phyloP scores from a whole-genome alignment of 1,140 invertebrate genomes.

The Musca domestica region DNA sequence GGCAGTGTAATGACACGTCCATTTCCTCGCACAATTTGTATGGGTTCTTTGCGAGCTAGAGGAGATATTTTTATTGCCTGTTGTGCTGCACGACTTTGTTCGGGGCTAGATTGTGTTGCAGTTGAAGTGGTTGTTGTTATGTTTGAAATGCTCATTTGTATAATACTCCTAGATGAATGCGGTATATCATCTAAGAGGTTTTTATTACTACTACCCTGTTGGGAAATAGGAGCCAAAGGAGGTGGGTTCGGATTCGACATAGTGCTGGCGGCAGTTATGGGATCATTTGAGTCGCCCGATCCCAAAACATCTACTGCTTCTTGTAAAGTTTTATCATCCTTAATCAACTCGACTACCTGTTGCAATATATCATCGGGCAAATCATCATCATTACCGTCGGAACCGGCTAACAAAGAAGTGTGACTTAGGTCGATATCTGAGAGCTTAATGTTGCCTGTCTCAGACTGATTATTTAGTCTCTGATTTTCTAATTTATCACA shows the following conservation, averaged over 20 bases:
- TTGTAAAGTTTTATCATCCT: conserved; percentile 65
- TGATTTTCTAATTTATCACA: background rate
- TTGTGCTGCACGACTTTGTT: background rate
- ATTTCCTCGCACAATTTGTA: conserved; percentile 68
- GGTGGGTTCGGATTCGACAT: background rate
- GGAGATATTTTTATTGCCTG: conserved; percentile 2
- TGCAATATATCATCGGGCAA: conserved; percentile 64
- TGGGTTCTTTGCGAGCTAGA: conserved; percentile 57
- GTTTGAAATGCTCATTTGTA: conserved; percentile 28
- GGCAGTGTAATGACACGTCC: conserved; percentile 72
- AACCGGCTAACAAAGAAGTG: conserved; percentile 33
- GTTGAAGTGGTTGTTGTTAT: background rate
- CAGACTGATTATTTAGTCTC: background rate
- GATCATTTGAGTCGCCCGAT: background rate
- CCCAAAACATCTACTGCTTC: conserved; percentile 62
- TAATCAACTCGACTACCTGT: conserved; percentile 65
- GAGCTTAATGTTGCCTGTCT: background rate
- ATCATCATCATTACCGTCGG: conserved; percentile 61
- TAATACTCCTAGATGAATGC: conserved; percentile 23
- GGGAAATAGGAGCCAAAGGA: background rate
- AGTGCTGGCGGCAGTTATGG: background rate
- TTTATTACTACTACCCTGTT: background rate
- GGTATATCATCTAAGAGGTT: background rate
- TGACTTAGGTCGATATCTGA: conserved; percentile 35
- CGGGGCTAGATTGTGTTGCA: background rate